Base-by-base conservation (phyloP, 1,140 invertebrate genomes). In the Drosophila mauritiana region DNA sequence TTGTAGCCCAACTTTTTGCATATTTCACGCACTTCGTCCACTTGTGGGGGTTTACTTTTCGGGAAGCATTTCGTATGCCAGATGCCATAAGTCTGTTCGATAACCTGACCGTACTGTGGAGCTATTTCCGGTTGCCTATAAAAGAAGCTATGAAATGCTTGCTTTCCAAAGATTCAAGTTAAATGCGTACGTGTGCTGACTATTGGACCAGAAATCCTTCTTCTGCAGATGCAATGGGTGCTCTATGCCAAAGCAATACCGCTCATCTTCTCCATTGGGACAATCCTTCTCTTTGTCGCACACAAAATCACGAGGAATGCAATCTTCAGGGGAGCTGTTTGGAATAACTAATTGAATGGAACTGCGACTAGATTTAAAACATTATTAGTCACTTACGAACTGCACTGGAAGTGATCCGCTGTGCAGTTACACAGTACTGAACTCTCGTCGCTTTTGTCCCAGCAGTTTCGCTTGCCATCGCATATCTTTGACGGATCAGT, bases 381-480 rank as follows among this genome's bases (percentile, higher is more conserved):
- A 8, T 27, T 13, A 6, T n/a, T 0, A 4, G 2, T n/a, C 11
- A 91, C 88, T 80, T 78, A 94, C 94, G 74, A 92, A 22, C 54
- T 75, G 81, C 95, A 95, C 52, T 90, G 92, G 46, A 94, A 94
- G 40, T 91, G 93, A 7, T 88, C 75, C 1, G 91, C 90, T 13
- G 92, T 94, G 88, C 96, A 96, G 15, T 93, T 92, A 77, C 96
- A 97, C 5, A 93, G 91, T 36, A 92, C 86, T 0, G 94, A 94
- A 62, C 94, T 94, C 92, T 98, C 97, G 90, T 98, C 97, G 31
- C 94, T 95, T 79, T 96, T 95, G 86, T 98, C 97, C 45, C 93
- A 93, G 85, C 97, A 98, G 88, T 98, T 95, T 25, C 95, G 92
- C 5, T 95, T 93, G 8, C 96, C 96, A 91, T 98, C 96, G 90